phyloP scores from a whole-genome alignment of 2,113 vertebrate genomes.

The Zosterops borbonicus region DNA sequence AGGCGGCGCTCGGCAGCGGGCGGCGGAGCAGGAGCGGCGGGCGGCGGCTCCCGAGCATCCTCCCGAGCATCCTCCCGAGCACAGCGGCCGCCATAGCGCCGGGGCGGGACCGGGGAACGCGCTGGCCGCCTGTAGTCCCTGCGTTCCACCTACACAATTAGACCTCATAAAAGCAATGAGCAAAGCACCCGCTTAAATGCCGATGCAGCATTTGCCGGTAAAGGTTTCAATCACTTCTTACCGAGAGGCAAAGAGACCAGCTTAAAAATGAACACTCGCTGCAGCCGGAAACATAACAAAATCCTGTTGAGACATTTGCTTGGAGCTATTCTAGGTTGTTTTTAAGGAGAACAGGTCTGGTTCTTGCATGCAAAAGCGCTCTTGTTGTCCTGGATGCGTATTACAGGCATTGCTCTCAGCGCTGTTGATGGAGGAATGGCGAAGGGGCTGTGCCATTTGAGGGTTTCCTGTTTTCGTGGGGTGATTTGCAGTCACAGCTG shows the following conservation, averaged over 20 bases:
- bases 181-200: neutral
- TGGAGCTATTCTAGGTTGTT: neutral
- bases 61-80: neutral
- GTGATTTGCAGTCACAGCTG: neutral
- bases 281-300: neutral
- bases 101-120: neutral
- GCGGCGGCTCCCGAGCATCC: neutral
- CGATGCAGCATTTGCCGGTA: neutral
- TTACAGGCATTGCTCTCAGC: neutral
- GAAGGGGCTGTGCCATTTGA: neutral
- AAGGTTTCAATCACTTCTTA: neutral
- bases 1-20: neutral
- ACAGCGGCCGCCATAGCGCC: neutral
- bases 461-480: neutral
- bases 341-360: neutral
- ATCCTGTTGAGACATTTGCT: neutral
- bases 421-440: neutral
- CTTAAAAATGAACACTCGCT: fast-evolving
- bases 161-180: neutral
- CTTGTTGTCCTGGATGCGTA: neutral
- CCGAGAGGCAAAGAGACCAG: neutral
- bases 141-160: neutral
- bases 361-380: neutral
- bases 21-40: neutral
- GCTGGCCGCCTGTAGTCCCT: fast-evolving